Evolutionary conservation across 2,888 invertebrate species (phyloP).

Genomic region (Lottia gigantea): DNA sequence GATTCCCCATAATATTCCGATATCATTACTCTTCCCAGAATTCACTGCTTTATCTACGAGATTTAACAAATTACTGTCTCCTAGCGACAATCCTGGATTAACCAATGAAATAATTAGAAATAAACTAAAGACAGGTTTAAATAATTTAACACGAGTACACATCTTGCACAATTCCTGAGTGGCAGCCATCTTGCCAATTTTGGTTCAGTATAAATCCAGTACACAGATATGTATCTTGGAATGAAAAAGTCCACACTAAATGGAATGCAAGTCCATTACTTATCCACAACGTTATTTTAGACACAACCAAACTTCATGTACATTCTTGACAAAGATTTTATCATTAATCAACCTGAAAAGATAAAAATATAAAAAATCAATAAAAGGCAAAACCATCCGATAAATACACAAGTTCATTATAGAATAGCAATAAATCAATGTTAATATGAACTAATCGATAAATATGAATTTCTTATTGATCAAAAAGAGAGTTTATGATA

Average conservation of each 20-base stretch:
- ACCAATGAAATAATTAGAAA: background rate
- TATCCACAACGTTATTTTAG: background rate
- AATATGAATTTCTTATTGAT: too few species aligned
- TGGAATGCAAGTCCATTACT: constrained; percentile 3
- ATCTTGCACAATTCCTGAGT: background rate
- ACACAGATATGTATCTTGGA: too few species aligned
- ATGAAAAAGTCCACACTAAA: background rate
- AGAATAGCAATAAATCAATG: background rate
- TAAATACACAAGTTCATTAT: background rate
- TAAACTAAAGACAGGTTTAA: background rate
- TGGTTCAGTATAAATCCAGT: background rate
- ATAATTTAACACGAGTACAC: background rate
- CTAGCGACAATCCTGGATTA: background rate
- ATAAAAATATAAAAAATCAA: background rate
- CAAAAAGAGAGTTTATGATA: too few species aligned
- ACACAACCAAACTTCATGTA: background rate
- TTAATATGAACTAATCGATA: too few species aligned
- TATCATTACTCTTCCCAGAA: constrained; percentile 12
- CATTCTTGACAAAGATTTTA: background rate
- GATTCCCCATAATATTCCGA: constrained; percentile 55
- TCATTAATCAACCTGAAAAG: background rate
- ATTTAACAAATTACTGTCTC: background rate
- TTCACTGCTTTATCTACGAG: background rate
- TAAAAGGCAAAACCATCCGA: background rate
- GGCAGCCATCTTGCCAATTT: background rate